phyloP scores from a whole-genome alignment of 2,113 vertebrate genomes.

The Eublepharis macularius region DNA sequence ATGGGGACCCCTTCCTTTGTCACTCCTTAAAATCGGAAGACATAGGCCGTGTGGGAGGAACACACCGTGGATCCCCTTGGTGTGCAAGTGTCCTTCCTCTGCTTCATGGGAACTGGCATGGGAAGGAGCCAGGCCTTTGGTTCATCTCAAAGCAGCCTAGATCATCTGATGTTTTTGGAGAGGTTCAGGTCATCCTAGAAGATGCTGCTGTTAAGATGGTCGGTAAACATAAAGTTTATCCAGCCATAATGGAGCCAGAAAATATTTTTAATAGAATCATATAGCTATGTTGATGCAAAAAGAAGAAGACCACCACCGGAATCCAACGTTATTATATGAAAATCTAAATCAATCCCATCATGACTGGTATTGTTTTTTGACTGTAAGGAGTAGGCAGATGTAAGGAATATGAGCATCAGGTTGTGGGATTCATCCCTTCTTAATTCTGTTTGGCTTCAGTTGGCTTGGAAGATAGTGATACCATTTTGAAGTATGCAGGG shows the following conservation, averaged over 20 bases:
- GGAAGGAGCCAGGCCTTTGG: not conserved
- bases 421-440: not conserved
- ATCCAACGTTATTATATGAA: not conserved
- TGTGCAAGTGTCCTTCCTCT: no score
- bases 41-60: not conserved
- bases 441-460: not conserved
- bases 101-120: not conserved
- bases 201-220: not conserved
- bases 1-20: not conserved
- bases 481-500: not conserved
- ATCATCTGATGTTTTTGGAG: not conserved
- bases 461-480: not conserved
- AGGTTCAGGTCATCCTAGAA: not conserved
- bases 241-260: not conserved
- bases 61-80: not conserved
- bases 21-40: not conserved
- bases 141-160: not conserved
- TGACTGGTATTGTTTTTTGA: not conserved
- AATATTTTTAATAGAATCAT: constrained; percentile 36
- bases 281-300: constrained; percentile 4
- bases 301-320: no score
- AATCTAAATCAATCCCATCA: not conserved
- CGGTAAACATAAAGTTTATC: not conserved
- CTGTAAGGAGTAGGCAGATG: not conserved
- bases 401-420: not conserved